Base-by-base conservation (phyloP, 2,888 invertebrate genomes). In the Galerucella pusilla region DNA sequence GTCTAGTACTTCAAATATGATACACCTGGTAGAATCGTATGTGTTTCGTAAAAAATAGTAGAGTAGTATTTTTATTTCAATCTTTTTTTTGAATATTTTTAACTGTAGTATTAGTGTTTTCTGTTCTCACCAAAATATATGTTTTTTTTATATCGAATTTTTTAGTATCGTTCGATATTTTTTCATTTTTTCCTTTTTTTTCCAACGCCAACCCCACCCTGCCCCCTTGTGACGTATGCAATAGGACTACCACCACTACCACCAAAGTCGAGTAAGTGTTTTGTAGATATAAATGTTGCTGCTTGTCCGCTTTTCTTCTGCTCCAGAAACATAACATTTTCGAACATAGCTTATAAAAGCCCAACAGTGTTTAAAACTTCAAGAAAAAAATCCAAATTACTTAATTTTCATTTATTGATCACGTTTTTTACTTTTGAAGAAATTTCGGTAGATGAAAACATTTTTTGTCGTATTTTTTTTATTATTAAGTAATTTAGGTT, bases 201-300 rank as follows among this genome's bases (percentile, higher is more conserved):
- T 79, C 80, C 79, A 75, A 66, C 78, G 80, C 78, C 79, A 79
- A 73, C 81, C 80, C 78, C 80, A 79, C 77, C 79, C 79, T 76
- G 77, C 78, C 80, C 81, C 83, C 82, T 82, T 84, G 80, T 81
- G 82, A 80, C 79, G 82, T 83, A 77, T 80, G 80, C 78, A 79
- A 81, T 84, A 86, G 85, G 85, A 86, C 85, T 76, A 85, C 85
- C 77, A 84, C 85, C 73, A 85, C 85, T 79, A 85, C 85, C 79
- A 86, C 85, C 83, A 85, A 85, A 86, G 85, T 84, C 85, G 87
- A 87, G 87, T 87, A 87, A 87, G 86, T 87, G 79, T 75, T 70
- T 74, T 76, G 73, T 70, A 73, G 70, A 75, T 73, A 69, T 71
- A 61, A 74, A 74, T 73, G 67, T 68, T 75, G 79, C 78, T 74